A percentile compares a stretch with the other conserved stretches of the same genome.
Conservation (phyloP, 92 coral and sea anemone species). For the Zoanthus gigantus region DNA sequence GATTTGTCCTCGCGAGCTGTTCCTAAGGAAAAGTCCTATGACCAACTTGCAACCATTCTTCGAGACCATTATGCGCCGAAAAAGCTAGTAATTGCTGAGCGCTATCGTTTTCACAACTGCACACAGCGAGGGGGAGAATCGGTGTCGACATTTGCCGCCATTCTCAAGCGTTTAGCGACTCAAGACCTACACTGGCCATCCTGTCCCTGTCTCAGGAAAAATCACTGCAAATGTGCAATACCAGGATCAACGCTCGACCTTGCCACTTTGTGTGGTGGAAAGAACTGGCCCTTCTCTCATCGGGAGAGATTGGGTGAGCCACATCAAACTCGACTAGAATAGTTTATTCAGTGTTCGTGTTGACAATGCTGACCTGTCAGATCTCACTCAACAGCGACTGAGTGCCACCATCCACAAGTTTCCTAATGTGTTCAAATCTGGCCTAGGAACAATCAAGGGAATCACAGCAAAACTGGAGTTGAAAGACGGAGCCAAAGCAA, state of each 20-base stretch:
- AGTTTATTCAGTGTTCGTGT: too few species aligned
- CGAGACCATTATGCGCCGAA: too few species aligned
- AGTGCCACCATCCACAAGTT: conserved; percentile 18
- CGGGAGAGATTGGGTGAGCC: conserved; percentile 16
- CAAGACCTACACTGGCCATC: conserved; percentile 56
- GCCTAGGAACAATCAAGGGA: conserved; percentile 53
- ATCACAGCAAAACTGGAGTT: conserved; percentile 52
- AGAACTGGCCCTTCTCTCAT: conserved; percentile 45
- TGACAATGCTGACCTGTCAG: conserved; percentile 29
- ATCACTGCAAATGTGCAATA: conserved; percentile 5
- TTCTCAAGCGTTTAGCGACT: too few species aligned
- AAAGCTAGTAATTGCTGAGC: too few species aligned
- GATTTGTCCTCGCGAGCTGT: too few species aligned
- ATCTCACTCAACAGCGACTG: not conserved
- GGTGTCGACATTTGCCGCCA: too few species aligned
- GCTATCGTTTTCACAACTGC: too few species aligned
- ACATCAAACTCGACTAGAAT: too few species aligned
- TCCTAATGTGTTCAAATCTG: conserved; percentile 32
- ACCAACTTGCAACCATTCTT: too few species aligned
- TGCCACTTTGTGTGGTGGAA: conserved; percentile 20
- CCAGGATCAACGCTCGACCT: conserved; percentile 20
- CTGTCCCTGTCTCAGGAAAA: conserved; percentile 42
- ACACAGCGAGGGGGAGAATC: too few species aligned
- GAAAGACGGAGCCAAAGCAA: conserved; percentile 45
- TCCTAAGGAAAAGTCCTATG: too few species aligned